Conservation (phyloP, 1,140 invertebrate genomes). For the Cepaea nemoralis region DNA sequence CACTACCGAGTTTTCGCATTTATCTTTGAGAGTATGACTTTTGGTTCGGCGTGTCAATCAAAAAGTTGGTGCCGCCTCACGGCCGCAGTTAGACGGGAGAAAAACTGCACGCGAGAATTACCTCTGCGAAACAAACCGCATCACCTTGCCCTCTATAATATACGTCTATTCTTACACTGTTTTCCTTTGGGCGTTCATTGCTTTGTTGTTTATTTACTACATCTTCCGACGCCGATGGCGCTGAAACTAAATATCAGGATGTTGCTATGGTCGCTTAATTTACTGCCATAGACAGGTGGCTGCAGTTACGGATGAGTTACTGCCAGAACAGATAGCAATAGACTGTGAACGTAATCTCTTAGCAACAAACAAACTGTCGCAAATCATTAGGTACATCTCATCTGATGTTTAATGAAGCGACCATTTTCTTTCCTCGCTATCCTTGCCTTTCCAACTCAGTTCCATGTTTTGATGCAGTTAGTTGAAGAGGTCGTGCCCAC, state of each 20-base stretch:
- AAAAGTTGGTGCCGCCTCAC: conserved; percentile 7
- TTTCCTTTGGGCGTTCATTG: background rate
- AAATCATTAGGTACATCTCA: too few relatives aligned
- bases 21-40: background rate
- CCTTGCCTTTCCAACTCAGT: too few relatives aligned
- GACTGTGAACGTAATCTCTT: too few relatives aligned
- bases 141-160: background rate
- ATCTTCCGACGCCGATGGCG: background rate
- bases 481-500: too few relatives aligned
- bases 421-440: too few relatives aligned
- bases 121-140: background rate
- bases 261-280: background rate
- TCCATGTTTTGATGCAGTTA: too few relatives aligned
- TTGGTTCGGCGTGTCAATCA: background rate
- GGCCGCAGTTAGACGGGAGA: background rate
- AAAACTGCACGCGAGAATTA: background rate
- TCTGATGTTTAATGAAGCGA: too few relatives aligned
- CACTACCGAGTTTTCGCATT: background rate
- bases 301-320: background rate
- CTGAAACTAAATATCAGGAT: conserved; percentile 1
- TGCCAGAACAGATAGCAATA: too few relatives aligned
- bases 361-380: too few relatives aligned
- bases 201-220: background rate
- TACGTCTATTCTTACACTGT: background rate
- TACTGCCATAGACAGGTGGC: conserved; percentile 1